Evolutionary conservation across 2,797 vertebrate genomes (phyloP).

Genomic region (Aeoliscus strigatus): DNA sequence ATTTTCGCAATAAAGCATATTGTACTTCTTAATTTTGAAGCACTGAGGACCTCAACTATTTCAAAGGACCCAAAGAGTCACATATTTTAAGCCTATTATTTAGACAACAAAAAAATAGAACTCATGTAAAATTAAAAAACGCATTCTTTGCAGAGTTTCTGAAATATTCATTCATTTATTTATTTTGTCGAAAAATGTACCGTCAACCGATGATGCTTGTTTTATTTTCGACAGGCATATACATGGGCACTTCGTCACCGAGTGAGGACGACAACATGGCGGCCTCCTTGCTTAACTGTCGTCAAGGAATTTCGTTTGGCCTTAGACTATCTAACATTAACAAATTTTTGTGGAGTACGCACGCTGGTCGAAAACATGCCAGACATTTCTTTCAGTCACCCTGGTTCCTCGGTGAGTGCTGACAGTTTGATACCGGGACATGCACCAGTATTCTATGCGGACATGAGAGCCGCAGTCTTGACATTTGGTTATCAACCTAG

Average conservation of each 20-base stretch:
- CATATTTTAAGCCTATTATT: too few species aligned
- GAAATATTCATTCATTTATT: not conserved
- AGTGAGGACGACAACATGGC: conserved; percentile 74
- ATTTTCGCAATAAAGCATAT: too few species aligned
- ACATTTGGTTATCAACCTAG: conserved; percentile 3
- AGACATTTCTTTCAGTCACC: conserved; percentile 64
- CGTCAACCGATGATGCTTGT: too few species aligned
- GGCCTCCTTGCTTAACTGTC: conserved; percentile 75
- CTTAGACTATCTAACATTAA: conserved; percentile 52
- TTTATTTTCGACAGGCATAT: conserved; percentile 45
- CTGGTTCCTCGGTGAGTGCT: conserved; percentile 67
- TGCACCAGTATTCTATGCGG: not conserved
- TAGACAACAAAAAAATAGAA: too few species aligned
- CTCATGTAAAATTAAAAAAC: too few species aligned
- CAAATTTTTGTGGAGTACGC: conserved; percentile 39
- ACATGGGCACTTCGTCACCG: conserved; percentile 6
- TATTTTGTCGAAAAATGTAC: not conserved
- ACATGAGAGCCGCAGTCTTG: conserved; percentile 6
- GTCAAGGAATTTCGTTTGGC: conserved; percentile 63
- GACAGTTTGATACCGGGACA: not conserved
- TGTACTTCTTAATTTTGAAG: too few species aligned
- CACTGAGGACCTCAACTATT: too few species aligned
- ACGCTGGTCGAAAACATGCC: conserved; percentile 38
- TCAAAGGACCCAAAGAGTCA: too few species aligned
- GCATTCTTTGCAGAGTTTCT: too few species aligned